Evolutionary conservation across 1,140 invertebrate species (phyloP), one percentile per base, ranked within the genome.

Genomic region (Conus ventricosus): DNA sequence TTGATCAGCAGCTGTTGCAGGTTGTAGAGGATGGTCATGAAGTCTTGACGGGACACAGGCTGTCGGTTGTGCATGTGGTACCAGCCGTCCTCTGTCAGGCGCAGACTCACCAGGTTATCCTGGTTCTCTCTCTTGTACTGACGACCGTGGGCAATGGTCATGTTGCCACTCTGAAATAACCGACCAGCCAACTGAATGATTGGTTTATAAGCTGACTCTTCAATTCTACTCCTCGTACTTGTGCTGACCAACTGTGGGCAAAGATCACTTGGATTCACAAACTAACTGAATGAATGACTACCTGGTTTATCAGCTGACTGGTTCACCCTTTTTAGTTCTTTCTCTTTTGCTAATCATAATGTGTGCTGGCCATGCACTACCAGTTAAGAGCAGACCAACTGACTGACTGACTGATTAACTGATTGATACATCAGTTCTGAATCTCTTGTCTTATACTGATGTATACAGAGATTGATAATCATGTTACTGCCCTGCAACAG

Each of bases 21-120:
- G 91, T 98, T 96, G 8, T 97, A 96, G n/a, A 99, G 95, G 1
- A 98, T 96, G 53, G 97, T 96, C 94, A 99, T 97, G 92, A 99
- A 97, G 92, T 99, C 97, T 10, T 95, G 94, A 89, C 98, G 96
- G 85, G 89, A 91, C 57, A 91, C 91, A 84, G 90, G 93, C 90
- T 90, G 91, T 80, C 90, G 55, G 27, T 90, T 75, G 39, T 91
- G 92, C 15, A 94, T 87, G 27, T 93, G 89, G 80, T 91, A 92
- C 93, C 94, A 95, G 86, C 94, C 91, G 95, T 95, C 25, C 96
- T 96, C 88, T 93, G 92, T 83, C 0, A 97, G 95, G 11, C 96
- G 96, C 6, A 96, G 94, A 7, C 96, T 95, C 55, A 91, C 92
- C 25, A 97, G 95, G 91, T 97, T 96, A 93, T 97, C 95, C 89